phyloP scores from a whole-genome alignment of 2,113 vertebrate genomes.

The Erythrocercus mccallii region DNA sequence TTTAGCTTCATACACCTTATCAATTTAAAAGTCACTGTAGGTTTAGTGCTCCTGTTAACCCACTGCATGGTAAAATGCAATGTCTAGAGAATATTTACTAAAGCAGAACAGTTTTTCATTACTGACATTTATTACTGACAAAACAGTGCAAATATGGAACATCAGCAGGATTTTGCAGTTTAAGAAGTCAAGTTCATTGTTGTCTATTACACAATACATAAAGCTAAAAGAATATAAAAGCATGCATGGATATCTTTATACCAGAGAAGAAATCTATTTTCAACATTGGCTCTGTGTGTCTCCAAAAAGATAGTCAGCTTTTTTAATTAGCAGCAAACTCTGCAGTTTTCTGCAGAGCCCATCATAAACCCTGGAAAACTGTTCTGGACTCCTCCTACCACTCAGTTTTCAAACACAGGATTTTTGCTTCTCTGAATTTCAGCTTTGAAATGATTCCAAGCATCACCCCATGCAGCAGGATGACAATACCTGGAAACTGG shows the following conservation, averaged over 20 bases:
- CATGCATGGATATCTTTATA: not conserved
- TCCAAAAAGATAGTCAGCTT: not conserved
- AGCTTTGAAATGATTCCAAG: conserved; percentile 8
- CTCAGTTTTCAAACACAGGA: not conserved
- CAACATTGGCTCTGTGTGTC: not conserved
- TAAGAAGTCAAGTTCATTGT: not conserved
- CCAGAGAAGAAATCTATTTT: not conserved
- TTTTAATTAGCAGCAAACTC: not conserved
- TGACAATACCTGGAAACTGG: conserved; percentile 40
- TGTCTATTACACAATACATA: not conserved
- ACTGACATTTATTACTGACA: not conserved
- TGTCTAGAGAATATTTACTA: not conserved
- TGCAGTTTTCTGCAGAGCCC: not conserved
- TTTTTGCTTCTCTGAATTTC: conserved; percentile 30
- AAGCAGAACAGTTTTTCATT: not conserved
- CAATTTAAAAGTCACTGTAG: not conserved
- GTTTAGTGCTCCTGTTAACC: not conserved
- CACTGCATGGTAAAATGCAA: not conserved
- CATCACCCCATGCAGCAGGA: not conserved
- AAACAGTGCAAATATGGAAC: not conserved
- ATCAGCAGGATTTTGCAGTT: not conserved
- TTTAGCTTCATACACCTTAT: not conserved
- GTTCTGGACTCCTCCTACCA: not conserved
- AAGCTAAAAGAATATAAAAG: not conserved
- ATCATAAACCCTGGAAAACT: not conserved